phyloP scores from a whole-genome alignment of 2,888 invertebrate genomes.

The Keiferia lycopersicella region DNA sequence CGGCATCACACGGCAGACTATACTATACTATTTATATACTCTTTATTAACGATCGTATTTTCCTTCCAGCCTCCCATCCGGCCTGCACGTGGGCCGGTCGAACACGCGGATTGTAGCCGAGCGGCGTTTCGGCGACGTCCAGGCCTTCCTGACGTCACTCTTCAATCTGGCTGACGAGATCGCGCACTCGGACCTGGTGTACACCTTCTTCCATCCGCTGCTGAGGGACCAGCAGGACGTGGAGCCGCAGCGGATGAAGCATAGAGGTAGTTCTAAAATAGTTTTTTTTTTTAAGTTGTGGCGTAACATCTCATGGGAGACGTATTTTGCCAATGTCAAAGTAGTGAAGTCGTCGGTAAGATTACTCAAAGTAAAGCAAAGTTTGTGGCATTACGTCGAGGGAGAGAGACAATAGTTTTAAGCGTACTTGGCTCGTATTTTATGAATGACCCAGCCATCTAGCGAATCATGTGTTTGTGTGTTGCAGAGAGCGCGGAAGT shows the following conservation, averaged over 20 bases:
- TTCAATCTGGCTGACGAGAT: constrained; percentile 96
- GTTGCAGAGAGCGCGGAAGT: constrained; percentile 45
- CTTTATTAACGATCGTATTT: background rate
- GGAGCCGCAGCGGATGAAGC: constrained; percentile 88
- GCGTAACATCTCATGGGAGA: too few species aligned
- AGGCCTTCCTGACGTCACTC: constrained; percentile 92
- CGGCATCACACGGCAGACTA: too few species aligned
- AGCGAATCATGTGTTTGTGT: too few species aligned
- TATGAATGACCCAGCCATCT: too few species aligned
- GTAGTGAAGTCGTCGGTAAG: too few species aligned
- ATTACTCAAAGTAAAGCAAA: too few species aligned
- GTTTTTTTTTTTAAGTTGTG: background rate
- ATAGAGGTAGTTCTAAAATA: constrained; percentile 81
- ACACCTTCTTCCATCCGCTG: constrained; percentile 99
- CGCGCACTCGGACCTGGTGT: constrained; percentile 96
- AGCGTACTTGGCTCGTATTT: too few species aligned
- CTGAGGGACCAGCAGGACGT: constrained; percentile 96
- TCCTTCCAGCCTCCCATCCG: constrained; percentile 70
- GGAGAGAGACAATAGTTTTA: too few species aligned
- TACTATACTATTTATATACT: too few species aligned
- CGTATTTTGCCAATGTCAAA: too few species aligned
- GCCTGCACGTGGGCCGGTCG: constrained; percentile 93
- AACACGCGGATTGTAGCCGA: constrained; percentile 98
- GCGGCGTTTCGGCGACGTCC: constrained; percentile 93
- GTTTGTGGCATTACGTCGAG: too few species aligned